Conservation (phyloP, 2,888 invertebrate species). For the Drosophila mercatorum region DNA sequence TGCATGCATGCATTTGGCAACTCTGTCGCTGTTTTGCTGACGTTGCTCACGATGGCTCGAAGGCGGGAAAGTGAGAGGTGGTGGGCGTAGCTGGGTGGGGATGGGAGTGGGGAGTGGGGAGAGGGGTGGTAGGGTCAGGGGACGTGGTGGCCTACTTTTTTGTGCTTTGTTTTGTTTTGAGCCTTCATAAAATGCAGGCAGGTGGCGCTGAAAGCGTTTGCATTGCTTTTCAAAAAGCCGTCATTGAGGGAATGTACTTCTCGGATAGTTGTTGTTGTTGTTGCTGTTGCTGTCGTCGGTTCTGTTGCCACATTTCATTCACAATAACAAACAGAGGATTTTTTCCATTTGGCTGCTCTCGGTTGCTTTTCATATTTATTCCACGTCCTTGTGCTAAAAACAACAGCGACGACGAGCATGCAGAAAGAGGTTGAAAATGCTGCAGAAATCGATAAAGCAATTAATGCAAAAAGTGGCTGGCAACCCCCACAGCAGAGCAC, state of each 20-base stretch:
- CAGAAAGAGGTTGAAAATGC: conserved; percentile 42
- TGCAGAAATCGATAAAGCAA: conserved; percentile 81
- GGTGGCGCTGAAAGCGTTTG: conserved; percentile 59
- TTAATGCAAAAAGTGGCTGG: conserved; percentile 76
- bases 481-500: conserved; percentile 36
- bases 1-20: conserved; percentile 78
- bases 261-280: conserved; percentile 30
- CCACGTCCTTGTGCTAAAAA: conserved; percentile 74
- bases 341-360: conserved; percentile 45
- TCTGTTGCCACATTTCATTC: conserved; percentile 54
- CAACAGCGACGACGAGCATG: conserved; percentile 30
- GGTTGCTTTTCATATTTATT: conserved; percentile 56
- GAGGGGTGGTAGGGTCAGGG: not conserved
- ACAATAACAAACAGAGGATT: conserved; percentile 51
- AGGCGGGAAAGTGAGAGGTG: conserved; percentile 11
- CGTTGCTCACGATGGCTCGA: conserved; percentile 34
- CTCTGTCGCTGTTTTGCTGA: conserved; percentile 68
- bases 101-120: too few species aligned
- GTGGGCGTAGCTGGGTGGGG: not conserved
- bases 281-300: conserved; percentile 25
- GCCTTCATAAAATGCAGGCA: conserved; percentile 47
- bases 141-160: conserved; percentile 69
- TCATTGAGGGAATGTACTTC: conserved; percentile 60
- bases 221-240: conserved; percentile 53
- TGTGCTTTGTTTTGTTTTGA: conserved; percentile 60